Base-by-base conservation (phyloP, 2,113 vertebrate genomes). In the Columbina picui region DNA sequence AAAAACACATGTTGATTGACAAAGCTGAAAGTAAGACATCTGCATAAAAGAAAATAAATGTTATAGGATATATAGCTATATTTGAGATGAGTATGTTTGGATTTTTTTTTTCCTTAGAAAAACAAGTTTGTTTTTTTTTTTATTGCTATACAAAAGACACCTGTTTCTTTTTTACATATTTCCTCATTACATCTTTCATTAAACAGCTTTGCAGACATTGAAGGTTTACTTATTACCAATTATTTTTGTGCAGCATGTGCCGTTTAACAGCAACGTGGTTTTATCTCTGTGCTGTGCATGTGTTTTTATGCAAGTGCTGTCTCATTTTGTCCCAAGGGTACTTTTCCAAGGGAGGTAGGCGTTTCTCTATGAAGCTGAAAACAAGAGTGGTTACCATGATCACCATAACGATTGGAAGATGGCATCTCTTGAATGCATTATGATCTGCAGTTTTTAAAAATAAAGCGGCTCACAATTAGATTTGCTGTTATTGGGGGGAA, bases 361-460 rank as follows among this genome's bases (percentile, higher is more conserved):
- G 0, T 90, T 94, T 63, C 90, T 93, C 30, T 93, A 67, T 90
- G 90, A 90, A 95, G 89, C 95, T 94, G 89, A 84, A 95, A 93
- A 95, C 84, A 60, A 90, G 77, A 93, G 87, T 26, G 7, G 93
- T 96, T 97, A 89, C 94, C 85, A 89, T 95, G 91, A 92, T 96
- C 89, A 95, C 93, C 53, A 2, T 71, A 96, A 87, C 1, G 27
- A 89, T 17, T 76, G 36, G 60, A 73, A 90, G 81, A 69, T 80
- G 75, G 38, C 60, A 57, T 87, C 86, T 83, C 77, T 64, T 22
- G 52, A 89, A 82, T 85, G 41, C 53, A 67, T 84, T 89, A 49
- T 45, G 23, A 90, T 70, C 57, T 85, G 80, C 90, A 68, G n/a
- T 38, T 94, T 86, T 91, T 68, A 81, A 90, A 91, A 93, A 96